Percentiles rank a stretch among this genome's conserved stretches.
Conservation (phyloP, 2,888 invertebrate species). For the Hirtodrosophila confusa region DNA sequence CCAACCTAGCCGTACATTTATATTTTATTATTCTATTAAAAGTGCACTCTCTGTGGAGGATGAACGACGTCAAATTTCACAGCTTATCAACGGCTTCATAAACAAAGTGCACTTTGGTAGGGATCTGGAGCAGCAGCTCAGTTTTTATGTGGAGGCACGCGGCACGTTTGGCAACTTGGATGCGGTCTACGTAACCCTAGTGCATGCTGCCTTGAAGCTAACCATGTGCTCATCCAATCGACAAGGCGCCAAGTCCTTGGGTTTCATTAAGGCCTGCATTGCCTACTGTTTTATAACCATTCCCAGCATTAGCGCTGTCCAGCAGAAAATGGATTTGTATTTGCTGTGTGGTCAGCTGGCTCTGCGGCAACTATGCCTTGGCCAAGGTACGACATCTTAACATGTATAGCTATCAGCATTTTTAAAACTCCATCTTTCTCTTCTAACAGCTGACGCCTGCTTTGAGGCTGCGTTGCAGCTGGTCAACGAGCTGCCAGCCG, state of each 20-base stretch:
- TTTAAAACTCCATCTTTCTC: background rate
- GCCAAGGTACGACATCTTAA: conserved; percentile 88
- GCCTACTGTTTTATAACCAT: conserved; percentile 98
- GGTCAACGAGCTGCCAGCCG: conserved; percentile 90
- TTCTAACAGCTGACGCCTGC: conserved; percentile 93
- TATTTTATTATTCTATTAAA: conserved; percentile 18
- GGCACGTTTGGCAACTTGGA: conserved; percentile 96
- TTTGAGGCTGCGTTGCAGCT: conserved; percentile 94
- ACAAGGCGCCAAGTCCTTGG: conserved; percentile 91
- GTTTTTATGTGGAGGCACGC: conserved; percentile 96
- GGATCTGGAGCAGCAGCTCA: conserved; percentile 95
- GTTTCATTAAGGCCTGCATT: conserved; percentile 96
- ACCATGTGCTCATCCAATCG: conserved; percentile 88
- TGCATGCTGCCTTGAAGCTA: conserved; percentile 94
- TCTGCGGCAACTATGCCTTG: conserved; percentile 93
- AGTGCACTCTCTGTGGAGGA: conserved; percentile 96
- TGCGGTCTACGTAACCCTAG: conserved; percentile 92
- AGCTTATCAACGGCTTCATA: conserved; percentile 92
- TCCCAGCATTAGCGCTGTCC: conserved; percentile 95
- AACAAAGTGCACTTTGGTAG: conserved; percentile 92
- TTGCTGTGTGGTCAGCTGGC: conserved; percentile 95
- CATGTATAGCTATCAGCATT: background rate
- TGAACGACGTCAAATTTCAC: conserved; percentile 93
- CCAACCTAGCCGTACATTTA: background rate
- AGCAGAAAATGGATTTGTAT: conserved; percentile 92